phyloP scores from a whole-genome alignment of 2,888 invertebrate species.

The Cephus spinipes region DNA sequence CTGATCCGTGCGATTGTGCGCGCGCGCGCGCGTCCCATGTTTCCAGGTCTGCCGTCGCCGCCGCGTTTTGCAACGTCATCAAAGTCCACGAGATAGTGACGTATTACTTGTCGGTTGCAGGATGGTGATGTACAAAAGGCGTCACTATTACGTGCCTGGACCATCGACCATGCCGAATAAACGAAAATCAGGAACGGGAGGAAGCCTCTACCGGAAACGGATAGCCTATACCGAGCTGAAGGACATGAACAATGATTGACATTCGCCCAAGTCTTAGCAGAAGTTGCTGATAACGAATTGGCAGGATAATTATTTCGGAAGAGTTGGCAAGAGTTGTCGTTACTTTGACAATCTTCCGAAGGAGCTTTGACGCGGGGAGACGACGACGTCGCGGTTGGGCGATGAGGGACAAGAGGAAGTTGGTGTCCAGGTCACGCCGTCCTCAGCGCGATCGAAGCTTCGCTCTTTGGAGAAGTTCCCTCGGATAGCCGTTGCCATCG shows the following conservation, averaged over 20 bases:
- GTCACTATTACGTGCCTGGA: slow-evolving; percentile 54
- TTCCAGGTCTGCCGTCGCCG: too few relatives aligned
- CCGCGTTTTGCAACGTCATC: background rate
- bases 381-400: background rate
- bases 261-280: slow-evolving; percentile 31
- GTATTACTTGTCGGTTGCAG: slow-evolving; percentile 36
- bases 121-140: slow-evolving; percentile 61
- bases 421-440: too few relatives aligned
- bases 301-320: background rate
- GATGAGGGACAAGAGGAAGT: background rate
- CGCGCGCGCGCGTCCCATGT: too few relatives aligned
- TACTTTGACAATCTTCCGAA: background rate
- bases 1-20: background rate
- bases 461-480: background rate
- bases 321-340: background rate
- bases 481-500: too few relatives aligned
- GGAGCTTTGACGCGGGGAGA: background rate
- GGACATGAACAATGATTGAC: slow-evolving; percentile 64
- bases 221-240: slow-evolving; percentile 62
- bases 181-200: slow-evolving; percentile 33
- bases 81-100: background rate
- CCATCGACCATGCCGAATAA: slow-evolving; percentile 53
- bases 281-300: background rate
- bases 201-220: slow-evolving; percentile 55
- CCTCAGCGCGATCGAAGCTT: background rate